Percentiles rank a stretch among this genome's conserved stretches.
Evolutionary conservation across 2,113 vertebrate species (phyloP).

Genomic region (Laterallus jamaicensis): DNA sequence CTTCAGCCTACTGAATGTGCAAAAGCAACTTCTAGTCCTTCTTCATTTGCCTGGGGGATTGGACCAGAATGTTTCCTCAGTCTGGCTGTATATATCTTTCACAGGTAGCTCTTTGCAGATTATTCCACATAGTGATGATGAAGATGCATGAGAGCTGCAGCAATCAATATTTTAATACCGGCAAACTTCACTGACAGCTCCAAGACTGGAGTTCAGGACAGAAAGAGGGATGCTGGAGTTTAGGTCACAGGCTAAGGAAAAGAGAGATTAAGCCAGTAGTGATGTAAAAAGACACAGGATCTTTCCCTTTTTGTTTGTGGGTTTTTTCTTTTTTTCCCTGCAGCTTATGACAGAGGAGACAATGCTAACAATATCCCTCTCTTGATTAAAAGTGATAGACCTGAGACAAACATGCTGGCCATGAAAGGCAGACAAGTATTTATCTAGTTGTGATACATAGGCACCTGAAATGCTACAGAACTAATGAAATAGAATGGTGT

Average conservation of each 20-base stretch:
- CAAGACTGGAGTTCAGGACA: neutral
- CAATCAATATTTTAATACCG: slow-evolving; percentile 25
- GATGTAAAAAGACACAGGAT: neutral
- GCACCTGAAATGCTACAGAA: neutral
- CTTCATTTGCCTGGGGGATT: neutral
- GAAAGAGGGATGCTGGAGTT: neutral
- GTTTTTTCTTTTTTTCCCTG: neutral
- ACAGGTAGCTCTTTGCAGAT: slow-evolving; percentile 1
- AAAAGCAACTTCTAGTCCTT: neutral
- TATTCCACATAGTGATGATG: neutral
- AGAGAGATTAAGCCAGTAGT: neutral
- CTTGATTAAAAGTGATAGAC: neutral
- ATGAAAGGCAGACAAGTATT: neutral
- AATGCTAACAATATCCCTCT: neutral
- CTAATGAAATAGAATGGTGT: neutral
- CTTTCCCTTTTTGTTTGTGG: neutral
- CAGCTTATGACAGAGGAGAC: neutral
- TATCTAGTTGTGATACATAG: neutral
- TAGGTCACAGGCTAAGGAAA: neutral
- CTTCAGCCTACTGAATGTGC: neutral
- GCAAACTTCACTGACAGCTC: neutral
- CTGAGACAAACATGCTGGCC: neutral
- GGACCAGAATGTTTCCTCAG: neutral
- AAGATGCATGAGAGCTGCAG: slow-evolving; percentile 32
- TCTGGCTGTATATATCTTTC: neutral